These are phyloP conservation scores for Rallus crepitans DNA, from an alignment of 2,797 vertebrate genomes.

Conservation along the genomic window DNA sequence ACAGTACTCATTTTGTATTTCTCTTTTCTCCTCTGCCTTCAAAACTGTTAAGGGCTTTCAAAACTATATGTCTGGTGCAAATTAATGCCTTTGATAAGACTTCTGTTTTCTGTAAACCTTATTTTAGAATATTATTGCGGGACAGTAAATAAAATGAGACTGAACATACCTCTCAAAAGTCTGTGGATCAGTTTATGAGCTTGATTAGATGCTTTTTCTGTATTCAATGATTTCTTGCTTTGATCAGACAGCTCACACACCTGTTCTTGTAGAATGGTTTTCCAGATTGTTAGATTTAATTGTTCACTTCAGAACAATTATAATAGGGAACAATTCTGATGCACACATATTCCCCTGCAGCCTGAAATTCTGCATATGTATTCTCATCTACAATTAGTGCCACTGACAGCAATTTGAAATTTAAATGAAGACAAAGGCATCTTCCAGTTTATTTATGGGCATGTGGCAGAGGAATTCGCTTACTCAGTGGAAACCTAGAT, in stretches of 20 bases:
- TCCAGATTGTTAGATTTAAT: slow-evolving; percentile 19
- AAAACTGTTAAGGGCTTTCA: background rate
- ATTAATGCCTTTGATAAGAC: background rate
- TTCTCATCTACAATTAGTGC: background rate
- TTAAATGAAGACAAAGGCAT: background rate
- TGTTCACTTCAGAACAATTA: slow-evolving; percentile 26
- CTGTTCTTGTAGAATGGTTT: background rate
- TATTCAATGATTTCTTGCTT: background rate
- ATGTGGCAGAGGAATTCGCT: background rate
- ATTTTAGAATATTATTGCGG: background rate
- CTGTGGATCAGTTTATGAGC: background rate
- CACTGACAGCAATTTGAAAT: background rate
- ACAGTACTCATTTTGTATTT: background rate
- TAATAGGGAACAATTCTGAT: background rate
- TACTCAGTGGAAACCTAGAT: background rate
- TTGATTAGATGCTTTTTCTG: background rate
- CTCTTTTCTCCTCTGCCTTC: background rate
- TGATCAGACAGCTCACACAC: background rate
- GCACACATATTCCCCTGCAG: background rate
- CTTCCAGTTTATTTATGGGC: background rate
- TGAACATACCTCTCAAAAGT: background rate
- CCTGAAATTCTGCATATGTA: background rate
- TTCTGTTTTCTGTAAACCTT: background rate
- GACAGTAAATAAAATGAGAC: background rate
- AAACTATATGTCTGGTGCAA: background rate